Percentiles rank a stretch among this genome's conserved stretches.
These are phyloP conservation scores for Bemisia tabaci DNA, from an alignment of 1,140 invertebrate genomes.

Conservation along the genomic window DNA sequence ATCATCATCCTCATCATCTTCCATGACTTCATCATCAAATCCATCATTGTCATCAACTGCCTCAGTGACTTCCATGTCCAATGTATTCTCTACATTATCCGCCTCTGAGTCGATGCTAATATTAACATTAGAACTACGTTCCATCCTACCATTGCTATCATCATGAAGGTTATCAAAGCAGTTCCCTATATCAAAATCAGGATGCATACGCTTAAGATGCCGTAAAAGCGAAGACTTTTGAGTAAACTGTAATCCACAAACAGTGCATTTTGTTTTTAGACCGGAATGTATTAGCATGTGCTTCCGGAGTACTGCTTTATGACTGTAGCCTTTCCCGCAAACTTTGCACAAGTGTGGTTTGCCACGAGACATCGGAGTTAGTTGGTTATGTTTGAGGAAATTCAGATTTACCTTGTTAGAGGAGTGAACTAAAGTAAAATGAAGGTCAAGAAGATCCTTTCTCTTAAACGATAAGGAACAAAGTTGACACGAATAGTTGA, in stretches of 20 bases:
- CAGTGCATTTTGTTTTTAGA: slow-evolving; percentile 19
- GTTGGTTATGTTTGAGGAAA: slow-evolving; percentile 5
- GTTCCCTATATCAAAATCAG: not conserved
- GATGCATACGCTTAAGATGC: slow-evolving; percentile 23
- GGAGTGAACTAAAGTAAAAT: not conserved
- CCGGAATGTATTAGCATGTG: slow-evolving; percentile 21
- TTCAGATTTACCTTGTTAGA: slow-evolving; percentile 6
- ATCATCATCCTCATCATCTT: not conserved
- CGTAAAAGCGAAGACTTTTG: slow-evolving; percentile 23
- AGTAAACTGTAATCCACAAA: slow-evolving; percentile 24
- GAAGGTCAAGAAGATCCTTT: not conserved
- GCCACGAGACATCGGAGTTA: not conserved
- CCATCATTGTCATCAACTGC: not conserved
- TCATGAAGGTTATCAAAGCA: not conserved
- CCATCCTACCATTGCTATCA: not conserved
- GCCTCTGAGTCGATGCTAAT: not conserved
- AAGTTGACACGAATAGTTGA: slow-evolving; percentile 7
- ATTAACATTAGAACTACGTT: not conserved
- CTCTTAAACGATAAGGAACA: slow-evolving; percentile 1
- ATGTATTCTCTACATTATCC: not conserved
- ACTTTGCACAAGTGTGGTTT: slow-evolving; percentile 15
- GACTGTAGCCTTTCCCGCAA: slow-evolving; percentile 18
- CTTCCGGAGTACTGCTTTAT: slow-evolving; percentile 19
- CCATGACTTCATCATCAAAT: not conserved
- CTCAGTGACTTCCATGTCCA: not conserved